phyloP scores from a whole-genome alignment of 2,113 vertebrate species.

The Helogale parvula region DNA sequence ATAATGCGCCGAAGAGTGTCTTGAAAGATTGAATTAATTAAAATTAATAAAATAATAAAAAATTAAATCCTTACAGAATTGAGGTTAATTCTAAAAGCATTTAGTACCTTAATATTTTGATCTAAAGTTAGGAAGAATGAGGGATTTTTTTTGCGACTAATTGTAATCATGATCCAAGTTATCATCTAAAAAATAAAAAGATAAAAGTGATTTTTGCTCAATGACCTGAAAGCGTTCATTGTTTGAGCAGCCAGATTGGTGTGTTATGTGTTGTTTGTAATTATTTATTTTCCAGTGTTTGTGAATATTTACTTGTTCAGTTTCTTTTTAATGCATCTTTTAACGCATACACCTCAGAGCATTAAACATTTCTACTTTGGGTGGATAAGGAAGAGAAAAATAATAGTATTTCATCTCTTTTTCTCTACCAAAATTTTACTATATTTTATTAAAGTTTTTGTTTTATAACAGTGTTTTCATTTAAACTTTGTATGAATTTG shows the following conservation, averaged over 20 bases:
- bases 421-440: constrained; percentile 4
- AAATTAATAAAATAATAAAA: constrained; percentile 53
- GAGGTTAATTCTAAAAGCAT: constrained; percentile 37
- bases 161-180: not conserved
- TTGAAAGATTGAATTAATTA: constrained; percentile 50
- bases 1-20: not conserved
- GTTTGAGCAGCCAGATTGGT: not conserved
- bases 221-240: constrained; percentile 21
- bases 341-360: not conserved
- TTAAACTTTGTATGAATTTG: constrained; percentile 48
- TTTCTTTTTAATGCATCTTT: constrained; percentile 9
- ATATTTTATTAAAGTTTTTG: constrained; percentile 1
- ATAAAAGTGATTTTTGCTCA: not conserved
- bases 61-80: not conserved
- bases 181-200: not conserved
- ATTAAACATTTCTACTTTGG: not conserved
- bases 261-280: not conserved
- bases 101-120: constrained; percentile 9
- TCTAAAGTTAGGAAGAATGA: constrained; percentile 10
- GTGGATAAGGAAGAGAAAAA: not conserved
- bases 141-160: constrained; percentile 2
- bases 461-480: constrained; percentile 22
- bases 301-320: not conserved
- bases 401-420: not conserved
- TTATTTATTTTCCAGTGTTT: constrained; percentile 9